Conservation (phyloP, 2,888 invertebrate genomes). For the Laspeyria flexula region DNA sequence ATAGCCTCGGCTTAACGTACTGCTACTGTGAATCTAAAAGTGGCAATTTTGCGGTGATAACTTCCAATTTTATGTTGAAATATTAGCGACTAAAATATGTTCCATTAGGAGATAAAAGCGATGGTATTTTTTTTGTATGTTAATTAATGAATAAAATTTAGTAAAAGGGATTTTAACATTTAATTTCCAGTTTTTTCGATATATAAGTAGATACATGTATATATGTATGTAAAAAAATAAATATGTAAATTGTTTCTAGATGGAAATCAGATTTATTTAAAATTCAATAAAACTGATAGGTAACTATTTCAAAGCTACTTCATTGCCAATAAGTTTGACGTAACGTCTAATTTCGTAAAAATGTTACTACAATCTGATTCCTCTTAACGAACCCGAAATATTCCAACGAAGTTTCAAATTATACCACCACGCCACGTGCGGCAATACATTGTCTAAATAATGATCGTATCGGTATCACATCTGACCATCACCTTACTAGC, state of each 20-base stretch:
- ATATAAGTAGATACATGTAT: no score
- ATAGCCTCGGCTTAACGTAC: constrained; percentile 57
- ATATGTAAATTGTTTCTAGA: no score
- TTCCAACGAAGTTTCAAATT: background rate
- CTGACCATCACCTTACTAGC: background rate
- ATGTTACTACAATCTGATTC: background rate
- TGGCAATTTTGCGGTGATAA: constrained; percentile 28
- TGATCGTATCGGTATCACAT: constrained; percentile 1
- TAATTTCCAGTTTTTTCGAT: no score
- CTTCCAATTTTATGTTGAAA: constrained; percentile 14
- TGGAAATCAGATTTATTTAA: no score
- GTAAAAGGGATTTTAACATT: no score
- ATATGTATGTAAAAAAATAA: no score
- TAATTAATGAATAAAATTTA: no score
- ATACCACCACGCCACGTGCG: background rate
- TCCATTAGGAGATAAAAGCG: background rate
- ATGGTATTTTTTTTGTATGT: background rate
- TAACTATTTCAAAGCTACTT: background rate
- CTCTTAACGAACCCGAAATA: background rate
- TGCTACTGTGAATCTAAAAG: constrained; percentile 47
- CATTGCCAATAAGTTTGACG: background rate
- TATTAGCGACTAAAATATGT: background rate
- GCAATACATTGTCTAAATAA: constrained; percentile 1
- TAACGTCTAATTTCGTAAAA: background rate
- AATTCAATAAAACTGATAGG: no score